Evolutionary conservation across 1,140 invertebrate species (phyloP), one percentile per base, ranked within the genome.

Genomic region (Vollenhovia emeryi): DNA sequence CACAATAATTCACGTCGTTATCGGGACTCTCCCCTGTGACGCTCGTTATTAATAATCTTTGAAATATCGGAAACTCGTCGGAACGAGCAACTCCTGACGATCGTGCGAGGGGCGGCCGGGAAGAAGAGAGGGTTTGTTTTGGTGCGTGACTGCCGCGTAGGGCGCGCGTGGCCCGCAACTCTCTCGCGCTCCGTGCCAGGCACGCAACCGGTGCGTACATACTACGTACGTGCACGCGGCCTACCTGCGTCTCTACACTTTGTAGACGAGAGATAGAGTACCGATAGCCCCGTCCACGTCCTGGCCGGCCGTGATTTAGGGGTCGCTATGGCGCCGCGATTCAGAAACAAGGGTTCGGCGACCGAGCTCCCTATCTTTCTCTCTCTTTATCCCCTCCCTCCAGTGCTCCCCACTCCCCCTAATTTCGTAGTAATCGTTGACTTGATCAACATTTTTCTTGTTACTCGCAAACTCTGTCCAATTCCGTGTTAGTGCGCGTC

Each of bases 321-420:
- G 89, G 89, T 90, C 89, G 89, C 89, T 88, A 90, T 90, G 89
- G 84, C 73, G 84, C 84, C 86, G 79, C 89, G 68, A 90, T 90
- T 90, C 86, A 90, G 89, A 90, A 90, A 90, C 89, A 90, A 90
- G 79, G 80, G 89, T 90, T 90, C 89, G 84, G 90, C 83, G 84
- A 90, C 90, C 86, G 69, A 82, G 69, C 43, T 55, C 60, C n/a
- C 64, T n/a, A n/a, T 24, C 40, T 43, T 21, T 48, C n/a, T n/a
- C n/a, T n/a, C n/a, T n/a, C n/a, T n/a, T n/a, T n/a, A n/a, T n/a
- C n/a, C n/a, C 45, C 27, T 21, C 18, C 3, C 59, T 52, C 11
- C 18, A 1, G 2, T 7, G 21, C 43, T 43, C 5, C 76, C 50
- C 21, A 11, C n/a, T n/a, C 45, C 33, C 48, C 50, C 52, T 64